phyloP scores from a whole-genome alignment of 2,113 vertebrate genomes.

The Neotoma lepida region DNA sequence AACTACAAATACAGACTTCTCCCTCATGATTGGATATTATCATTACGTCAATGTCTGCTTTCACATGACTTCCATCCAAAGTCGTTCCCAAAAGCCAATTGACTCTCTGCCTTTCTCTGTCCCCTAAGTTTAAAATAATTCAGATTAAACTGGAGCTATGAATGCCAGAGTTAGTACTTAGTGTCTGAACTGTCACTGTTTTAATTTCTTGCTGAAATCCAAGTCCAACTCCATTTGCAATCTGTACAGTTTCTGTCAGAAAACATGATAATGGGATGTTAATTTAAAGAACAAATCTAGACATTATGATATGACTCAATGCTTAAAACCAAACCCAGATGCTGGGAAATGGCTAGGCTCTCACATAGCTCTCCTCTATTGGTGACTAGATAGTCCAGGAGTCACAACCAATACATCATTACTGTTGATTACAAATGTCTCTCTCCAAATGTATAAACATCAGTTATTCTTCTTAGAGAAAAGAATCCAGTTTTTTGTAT shows the following conservation, averaged over 20 bases:
- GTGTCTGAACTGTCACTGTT: conserved; percentile 56
- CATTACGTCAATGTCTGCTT: background rate
- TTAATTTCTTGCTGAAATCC: conserved; percentile 64
- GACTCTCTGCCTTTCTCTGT: conserved; percentile 14
- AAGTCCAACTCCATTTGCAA: conserved; percentile 67
- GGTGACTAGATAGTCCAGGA: background rate
- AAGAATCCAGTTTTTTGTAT: background rate
- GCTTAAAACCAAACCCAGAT: conserved; percentile 65
- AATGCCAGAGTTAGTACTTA: conserved; percentile 42
- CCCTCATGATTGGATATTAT: background rate
- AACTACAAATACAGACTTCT: background rate
- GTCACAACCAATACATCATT: background rate
- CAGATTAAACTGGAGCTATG: background rate
- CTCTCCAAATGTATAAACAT: background rate
- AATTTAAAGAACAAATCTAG: conserved; percentile 73
- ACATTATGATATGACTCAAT: conserved; percentile 61
- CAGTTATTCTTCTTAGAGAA: background rate
- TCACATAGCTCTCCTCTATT: background rate
- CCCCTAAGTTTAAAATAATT: conserved; percentile 47
- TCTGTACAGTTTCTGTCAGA: conserved; percentile 63
- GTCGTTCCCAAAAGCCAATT: background rate
- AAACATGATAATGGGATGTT: conserved; percentile 72
- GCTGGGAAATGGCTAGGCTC: background rate
- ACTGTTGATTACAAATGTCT: background rate
- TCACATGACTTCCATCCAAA: background rate